These are phyloP conservation scores for Leptinotarsa lineolata DNA, from an alignment of 1,140 invertebrate species.

Conservation along the genomic window DNA sequence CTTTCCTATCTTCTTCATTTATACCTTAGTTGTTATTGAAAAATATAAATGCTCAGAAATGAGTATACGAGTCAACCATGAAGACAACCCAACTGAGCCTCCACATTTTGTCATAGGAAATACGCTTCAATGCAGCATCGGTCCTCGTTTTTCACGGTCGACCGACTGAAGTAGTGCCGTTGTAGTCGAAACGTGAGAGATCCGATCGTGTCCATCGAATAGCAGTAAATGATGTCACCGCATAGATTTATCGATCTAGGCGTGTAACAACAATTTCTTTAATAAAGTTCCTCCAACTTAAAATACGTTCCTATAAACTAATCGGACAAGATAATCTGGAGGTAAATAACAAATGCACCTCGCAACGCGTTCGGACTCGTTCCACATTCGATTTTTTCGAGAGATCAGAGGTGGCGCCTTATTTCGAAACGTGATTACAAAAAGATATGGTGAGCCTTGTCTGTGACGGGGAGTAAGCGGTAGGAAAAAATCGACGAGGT, in stretches of 20 bases:
- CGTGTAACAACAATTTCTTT: slow-evolving; percentile 2
- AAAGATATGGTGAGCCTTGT: slow-evolving; percentile 10
- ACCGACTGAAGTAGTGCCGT: not conserved
- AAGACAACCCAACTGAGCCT: too few species aligned
- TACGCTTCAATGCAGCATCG: too few species aligned
- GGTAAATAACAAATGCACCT: slow-evolving; percentile 20
- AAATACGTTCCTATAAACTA: slow-evolving; percentile 13
- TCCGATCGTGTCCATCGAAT: slow-evolving; percentile 2
- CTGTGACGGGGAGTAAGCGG: not conserved
- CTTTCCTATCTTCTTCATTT: too few species aligned
- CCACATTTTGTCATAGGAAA: too few species aligned
- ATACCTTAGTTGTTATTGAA: too few species aligned
- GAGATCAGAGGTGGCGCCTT: slow-evolving; percentile 19
- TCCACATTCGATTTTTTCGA: slow-evolving; percentile 13
- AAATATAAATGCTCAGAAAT: too few species aligned
- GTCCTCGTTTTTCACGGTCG: not conserved
- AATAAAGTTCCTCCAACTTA: slow-evolving; percentile 11
- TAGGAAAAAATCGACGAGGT: slow-evolving; percentile 11
- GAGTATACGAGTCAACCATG: too few species aligned
- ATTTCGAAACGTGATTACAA: slow-evolving; percentile 16
- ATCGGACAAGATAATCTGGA: slow-evolving; percentile 16
- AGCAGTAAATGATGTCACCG: slow-evolving; percentile 19
- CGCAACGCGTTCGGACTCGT: slow-evolving; percentile 14
- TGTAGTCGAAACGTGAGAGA: slow-evolving; percentile 2
- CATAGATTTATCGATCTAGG: slow-evolving; percentile 12